These are phyloP conservation scores for Brachionus plicatilis DNA, from an alignment of 1,140 invertebrate genomes.

Conservation along the genomic window DNA sequence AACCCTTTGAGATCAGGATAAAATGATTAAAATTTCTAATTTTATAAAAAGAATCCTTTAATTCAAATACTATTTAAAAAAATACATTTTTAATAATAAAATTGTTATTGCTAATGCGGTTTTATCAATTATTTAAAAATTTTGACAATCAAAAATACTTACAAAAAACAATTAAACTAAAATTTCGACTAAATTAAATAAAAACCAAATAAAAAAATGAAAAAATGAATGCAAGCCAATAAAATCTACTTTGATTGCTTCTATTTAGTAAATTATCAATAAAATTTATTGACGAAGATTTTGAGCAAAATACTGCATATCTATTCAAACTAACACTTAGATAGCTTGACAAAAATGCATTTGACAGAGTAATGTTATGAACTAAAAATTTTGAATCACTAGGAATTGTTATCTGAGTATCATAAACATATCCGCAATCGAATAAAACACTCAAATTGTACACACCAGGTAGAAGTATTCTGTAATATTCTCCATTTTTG, in stretches of 20 bases:
- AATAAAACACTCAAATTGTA: conserved; percentile 20
- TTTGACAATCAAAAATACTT: too few relatives aligned
- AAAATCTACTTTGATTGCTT: background rate
- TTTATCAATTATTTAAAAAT: too few relatives aligned
- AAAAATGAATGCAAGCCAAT: background rate
- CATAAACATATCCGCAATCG: background rate
- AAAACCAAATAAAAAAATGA: background rate
- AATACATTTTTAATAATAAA: too few relatives aligned
- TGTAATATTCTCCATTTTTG: conserved; percentile 28
- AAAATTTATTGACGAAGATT: background rate
- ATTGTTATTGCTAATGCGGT: too few relatives aligned
- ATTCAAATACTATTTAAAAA: too few relatives aligned
- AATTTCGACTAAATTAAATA: background rate
- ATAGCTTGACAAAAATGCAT: background rate
- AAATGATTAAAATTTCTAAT: too few relatives aligned
- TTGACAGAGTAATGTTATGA: background rate
- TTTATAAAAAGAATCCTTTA: too few relatives aligned
- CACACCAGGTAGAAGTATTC: background rate
- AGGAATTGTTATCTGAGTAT: background rate
- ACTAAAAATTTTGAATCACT: background rate
- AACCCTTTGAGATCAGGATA: too few relatives aligned
- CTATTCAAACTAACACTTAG: background rate
- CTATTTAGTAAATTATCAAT: background rate
- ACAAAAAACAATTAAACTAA: too few relatives aligned
- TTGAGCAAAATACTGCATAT: background rate